Percentiles rank a stretch among this genome's conserved stretches.
These are phyloP conservation scores for Tringa solitaria DNA, from an alignment of 2,113 vertebrate genomes.

Conservation along the genomic window DNA sequence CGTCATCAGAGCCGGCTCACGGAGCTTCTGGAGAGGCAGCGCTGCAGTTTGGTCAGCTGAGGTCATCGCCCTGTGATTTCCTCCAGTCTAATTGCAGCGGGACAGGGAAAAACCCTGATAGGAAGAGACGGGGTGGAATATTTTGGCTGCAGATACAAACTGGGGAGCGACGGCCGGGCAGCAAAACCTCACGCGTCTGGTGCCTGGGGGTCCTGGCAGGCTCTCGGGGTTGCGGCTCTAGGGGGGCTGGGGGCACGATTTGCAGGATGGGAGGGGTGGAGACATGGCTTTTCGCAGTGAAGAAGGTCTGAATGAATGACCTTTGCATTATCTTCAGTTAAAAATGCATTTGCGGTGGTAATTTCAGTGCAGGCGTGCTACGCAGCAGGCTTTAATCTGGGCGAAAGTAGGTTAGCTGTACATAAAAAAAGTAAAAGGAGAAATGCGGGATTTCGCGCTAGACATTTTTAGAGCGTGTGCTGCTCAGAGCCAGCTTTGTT, in stretches of 20 bases:
- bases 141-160: neutral
- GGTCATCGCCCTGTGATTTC: neutral
- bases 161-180: rapidly evolving
- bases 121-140: neutral
- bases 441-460: neutral
- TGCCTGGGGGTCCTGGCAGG: neutral
- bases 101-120: neutral
- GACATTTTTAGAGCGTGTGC: neutral
- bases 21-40: neutral
- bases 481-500: neutral
- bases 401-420: conserved; percentile 17
- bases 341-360: neutral
- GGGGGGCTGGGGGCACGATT: neutral
- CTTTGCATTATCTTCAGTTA: neutral
- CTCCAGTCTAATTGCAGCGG: neutral
- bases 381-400: neutral
- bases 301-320: neutral
- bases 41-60: neutral
- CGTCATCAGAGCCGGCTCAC: neutral
- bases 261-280: neutral
- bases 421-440: neutral
- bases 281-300: neutral
- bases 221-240: neutral
- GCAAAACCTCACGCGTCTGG: rapidly evolving
- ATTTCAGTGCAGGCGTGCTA: neutral